phyloP scores from a whole-genome alignment of 1,140 invertebrate genomes.

The Brachionus calyciflorus region DNA sequence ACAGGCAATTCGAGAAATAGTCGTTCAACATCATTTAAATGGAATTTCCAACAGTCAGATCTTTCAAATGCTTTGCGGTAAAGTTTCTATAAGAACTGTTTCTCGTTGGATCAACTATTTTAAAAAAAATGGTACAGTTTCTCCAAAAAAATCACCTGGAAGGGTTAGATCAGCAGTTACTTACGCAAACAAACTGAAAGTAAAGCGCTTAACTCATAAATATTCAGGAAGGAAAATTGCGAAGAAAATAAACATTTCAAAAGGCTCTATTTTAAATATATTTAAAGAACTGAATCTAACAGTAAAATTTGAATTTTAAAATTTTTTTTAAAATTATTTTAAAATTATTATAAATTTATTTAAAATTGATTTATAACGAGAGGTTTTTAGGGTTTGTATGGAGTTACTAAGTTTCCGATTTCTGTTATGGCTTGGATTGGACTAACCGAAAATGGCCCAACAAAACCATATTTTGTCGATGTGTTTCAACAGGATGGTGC shows the following conservation, averaged over 20 bases:
- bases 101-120: too few species aligned
- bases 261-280: neutral
- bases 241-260: neutral
- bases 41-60: too few species aligned
- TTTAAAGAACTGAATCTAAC: slow-evolving; percentile 16
- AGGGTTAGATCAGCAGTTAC: neutral
- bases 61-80: too few species aligned
- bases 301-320: neutral
- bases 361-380: neutral
- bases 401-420: neutral
- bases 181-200: neutral
- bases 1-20: too few species aligned
- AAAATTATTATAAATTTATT: neutral
- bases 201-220: neutral
- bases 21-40: too few species aligned
- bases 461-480: neutral
- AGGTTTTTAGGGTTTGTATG: neutral
- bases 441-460: neutral
- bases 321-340: neutral
- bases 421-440: neutral
- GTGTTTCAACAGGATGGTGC: neutral
- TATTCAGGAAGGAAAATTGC: neutral
- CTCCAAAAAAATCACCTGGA: too few species aligned
- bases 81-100: too few species aligned
- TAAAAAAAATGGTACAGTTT: too few species aligned